phyloP scores from a whole-genome alignment of 2,113 vertebrate genomes.

The Calcarius ornatus region DNA sequence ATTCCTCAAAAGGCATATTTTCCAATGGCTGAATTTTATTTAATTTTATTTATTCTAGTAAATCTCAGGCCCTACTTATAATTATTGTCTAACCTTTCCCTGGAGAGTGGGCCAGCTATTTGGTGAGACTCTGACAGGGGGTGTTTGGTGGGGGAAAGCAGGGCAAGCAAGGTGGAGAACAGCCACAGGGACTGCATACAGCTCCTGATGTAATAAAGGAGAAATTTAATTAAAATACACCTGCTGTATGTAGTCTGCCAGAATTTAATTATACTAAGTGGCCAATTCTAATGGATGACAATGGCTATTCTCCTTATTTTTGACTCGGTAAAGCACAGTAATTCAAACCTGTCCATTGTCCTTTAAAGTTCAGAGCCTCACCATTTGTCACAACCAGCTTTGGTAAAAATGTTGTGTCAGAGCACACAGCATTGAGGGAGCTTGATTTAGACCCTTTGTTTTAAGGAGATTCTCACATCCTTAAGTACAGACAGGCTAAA shows the following conservation, averaged over 20 bases:
- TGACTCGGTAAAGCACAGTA: not conserved
- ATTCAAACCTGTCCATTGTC: conserved; percentile 4
- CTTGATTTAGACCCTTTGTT: not conserved
- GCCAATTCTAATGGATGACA: not conserved
- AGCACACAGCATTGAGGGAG: not conserved
- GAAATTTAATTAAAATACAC: conserved; percentile 57
- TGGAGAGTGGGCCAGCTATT: not conserved
- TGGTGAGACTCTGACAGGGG: not conserved
- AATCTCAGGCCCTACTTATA: not conserved
- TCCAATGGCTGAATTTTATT: not conserved
- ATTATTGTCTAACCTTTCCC: not conserved
- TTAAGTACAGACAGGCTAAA: not conserved
- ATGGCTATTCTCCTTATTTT: not conserved
- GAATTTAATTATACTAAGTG: conserved; percentile 23
- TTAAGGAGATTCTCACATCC: not conserved
- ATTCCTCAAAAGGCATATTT: not conserved
- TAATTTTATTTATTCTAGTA: not conserved
- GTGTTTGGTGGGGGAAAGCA: accelerated
- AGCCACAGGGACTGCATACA: not conserved
- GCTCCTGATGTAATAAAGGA: not conserved
- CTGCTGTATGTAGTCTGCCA: not conserved
- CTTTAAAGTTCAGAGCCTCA: conserved; percentile 5
- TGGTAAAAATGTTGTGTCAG: not conserved
- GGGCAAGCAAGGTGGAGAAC: not conserved
- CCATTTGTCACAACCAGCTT: not conserved